Base-by-base conservation (phyloP, 2,888 invertebrate species). In the Rhagium mordax region DNA sequence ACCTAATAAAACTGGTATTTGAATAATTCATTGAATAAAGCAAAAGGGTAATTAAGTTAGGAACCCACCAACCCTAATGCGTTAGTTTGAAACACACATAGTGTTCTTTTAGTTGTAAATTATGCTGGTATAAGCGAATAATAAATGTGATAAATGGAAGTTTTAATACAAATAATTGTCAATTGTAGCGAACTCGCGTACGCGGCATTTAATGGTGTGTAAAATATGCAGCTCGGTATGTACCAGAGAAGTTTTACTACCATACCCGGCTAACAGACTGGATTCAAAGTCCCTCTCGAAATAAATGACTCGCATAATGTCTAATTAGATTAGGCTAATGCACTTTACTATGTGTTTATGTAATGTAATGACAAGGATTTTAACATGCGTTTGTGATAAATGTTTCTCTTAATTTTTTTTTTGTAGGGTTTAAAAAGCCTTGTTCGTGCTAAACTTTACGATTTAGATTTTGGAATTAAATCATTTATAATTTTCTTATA, bases 281-380 rank as follows among this genome's bases (percentile, higher is more conserved):
- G 16, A 33, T 62, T 51, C 41, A 15, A 15, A 16, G 65, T 65
- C 65, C 65, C 65, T 65, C 33, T 65, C 65, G 53, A n/a, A 53
- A 53, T 65, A 65, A 76, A 84, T 82, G 82, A 84, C 80, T 80
- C 79, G 80, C 79, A 78, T 79, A 77, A 77, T 75, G 73, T 71
- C 76, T 84, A 83, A 84, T 84, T 82, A 82, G 81, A 82, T 84
- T 84, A 83, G 75, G 82, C 81, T 82, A 84, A 84, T 83, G 83
- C 79, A 72, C 71, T 71, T 75, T 57, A 27, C 33, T 65, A 15
- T 65, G 33, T 65, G 53, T 65, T 65, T 65, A 65, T 65, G 65
- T 65, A 65, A 65, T 15, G 65, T 18, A 55, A 55, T 41, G 65
- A 29, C 41, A n/a, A 20, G 53, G 29, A 51, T 53, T 53, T 65